phyloP scores from a whole-genome alignment of 2,797 vertebrate species.

The Hafferia zeledoni region DNA sequence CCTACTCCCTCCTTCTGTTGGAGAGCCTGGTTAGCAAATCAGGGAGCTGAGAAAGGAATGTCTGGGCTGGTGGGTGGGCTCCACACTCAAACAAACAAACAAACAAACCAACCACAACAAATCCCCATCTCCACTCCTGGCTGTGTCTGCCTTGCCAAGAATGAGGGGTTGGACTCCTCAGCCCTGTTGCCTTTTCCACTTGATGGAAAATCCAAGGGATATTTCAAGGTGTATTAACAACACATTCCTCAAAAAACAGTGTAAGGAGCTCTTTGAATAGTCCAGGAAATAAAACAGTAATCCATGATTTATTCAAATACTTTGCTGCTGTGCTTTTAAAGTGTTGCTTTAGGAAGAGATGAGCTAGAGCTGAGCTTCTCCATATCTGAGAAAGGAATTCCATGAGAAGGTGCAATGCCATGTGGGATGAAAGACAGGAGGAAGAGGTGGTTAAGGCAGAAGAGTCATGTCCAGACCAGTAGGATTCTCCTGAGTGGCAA shows the following conservation, averaged over 20 bases:
- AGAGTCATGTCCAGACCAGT: neutral
- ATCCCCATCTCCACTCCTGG: neutral
- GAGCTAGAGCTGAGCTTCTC: neutral
- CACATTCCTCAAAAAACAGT: neutral
- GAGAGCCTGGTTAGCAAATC: neutral
- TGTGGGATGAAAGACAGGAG: neutral
- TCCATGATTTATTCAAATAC: neutral
- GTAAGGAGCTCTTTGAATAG: neutral
- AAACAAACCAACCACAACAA: neutral
- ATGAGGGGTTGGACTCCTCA: neutral
- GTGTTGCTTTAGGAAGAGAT: neutral
- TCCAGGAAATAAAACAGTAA: neutral
- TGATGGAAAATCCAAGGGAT: neutral
- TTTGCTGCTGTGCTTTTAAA: neutral
- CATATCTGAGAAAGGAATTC: neutral
- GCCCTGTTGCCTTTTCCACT: accelerated
- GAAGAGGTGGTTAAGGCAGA: neutral
- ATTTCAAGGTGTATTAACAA: neutral
- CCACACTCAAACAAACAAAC: neutral
- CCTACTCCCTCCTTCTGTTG: neutral
- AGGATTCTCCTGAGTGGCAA: neutral
- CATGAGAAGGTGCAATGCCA: neutral
- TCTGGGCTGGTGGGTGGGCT: neutral
- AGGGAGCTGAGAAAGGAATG: neutral
- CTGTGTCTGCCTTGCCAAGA: neutral